A percentile compares a stretch with the other conserved stretches of the same genome.
phyloP scores from a whole-genome alignment of 2,797 vertebrate genomes.

The Crax fasciolata region DNA sequence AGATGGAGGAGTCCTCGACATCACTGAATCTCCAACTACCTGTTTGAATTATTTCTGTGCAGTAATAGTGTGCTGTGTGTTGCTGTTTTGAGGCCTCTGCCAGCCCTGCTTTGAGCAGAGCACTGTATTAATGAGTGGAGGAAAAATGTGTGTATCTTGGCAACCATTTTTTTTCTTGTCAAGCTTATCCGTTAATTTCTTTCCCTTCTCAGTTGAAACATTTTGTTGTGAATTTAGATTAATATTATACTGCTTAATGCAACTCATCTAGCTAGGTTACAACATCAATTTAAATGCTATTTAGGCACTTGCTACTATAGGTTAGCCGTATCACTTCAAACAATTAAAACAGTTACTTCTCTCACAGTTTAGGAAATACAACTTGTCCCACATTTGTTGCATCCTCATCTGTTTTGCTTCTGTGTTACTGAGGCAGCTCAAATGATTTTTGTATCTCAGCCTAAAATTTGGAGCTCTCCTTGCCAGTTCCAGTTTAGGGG shows the following conservation, averaged over 20 bases:
- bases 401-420: background rate
- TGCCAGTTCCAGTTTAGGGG: background rate
- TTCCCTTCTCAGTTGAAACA: background rate
- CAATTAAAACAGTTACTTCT: conserved; percentile 11
- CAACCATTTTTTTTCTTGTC: conserved; percentile 15
- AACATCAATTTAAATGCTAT: background rate
- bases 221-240: background rate
- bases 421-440: background rate
- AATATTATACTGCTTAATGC: background rate
- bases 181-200: background rate
- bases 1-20: background rate
- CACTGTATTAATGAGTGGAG: background rate
- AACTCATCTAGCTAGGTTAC: background rate
- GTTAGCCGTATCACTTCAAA: background rate
- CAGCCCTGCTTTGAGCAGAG: background rate
- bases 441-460: background rate
- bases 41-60: background rate
- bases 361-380: background rate
- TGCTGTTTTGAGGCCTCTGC: background rate
- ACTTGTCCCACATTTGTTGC: background rate
- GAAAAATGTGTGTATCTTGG: conserved; percentile 23
- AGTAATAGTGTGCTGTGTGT: background rate
- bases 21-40: background rate
- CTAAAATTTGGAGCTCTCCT: background rate
- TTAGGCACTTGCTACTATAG: background rate